Evolutionary conservation across 2,113 vertebrate species (phyloP).

Genomic region (Carollia perspicillata): DNA sequence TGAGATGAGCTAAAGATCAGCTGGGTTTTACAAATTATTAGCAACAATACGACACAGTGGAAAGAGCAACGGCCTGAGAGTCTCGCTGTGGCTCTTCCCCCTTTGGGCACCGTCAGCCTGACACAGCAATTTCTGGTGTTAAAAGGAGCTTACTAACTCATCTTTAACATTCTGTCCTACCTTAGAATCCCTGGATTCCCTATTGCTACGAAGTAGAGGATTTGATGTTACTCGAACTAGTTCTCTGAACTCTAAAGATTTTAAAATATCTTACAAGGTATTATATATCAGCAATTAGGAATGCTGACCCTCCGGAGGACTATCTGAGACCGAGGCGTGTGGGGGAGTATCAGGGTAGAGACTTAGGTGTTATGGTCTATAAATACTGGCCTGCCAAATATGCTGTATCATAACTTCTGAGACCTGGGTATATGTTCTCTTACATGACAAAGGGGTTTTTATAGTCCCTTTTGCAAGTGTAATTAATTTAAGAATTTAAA

Average conservation of each 20-base stretch:
- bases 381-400: neutral
- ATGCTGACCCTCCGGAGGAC: neutral
- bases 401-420: neutral
- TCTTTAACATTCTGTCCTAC: neutral
- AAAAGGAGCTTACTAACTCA: neutral
- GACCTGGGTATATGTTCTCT: neutral
- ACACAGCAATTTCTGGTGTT: neutral
- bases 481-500: neutral
- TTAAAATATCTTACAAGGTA: neutral
- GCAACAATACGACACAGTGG: neutral
- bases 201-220: neutral
- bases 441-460: neutral
- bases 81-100: neutral
- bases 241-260: neutral
- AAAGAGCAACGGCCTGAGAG: neutral
- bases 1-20: neutral
- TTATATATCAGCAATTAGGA: neutral
- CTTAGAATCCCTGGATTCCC: neutral
- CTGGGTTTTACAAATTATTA: neutral
- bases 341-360: neutral
- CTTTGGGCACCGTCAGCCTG: neutral
- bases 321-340: neutral
- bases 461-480: neutral
- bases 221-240: neutral
- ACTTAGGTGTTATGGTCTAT: neutral